A percentile compares a stretch with the other conserved stretches of the same genome.
phyloP scores from a whole-genome alignment of 2,113 vertebrate genomes.

The Ochotona princeps region DNA sequence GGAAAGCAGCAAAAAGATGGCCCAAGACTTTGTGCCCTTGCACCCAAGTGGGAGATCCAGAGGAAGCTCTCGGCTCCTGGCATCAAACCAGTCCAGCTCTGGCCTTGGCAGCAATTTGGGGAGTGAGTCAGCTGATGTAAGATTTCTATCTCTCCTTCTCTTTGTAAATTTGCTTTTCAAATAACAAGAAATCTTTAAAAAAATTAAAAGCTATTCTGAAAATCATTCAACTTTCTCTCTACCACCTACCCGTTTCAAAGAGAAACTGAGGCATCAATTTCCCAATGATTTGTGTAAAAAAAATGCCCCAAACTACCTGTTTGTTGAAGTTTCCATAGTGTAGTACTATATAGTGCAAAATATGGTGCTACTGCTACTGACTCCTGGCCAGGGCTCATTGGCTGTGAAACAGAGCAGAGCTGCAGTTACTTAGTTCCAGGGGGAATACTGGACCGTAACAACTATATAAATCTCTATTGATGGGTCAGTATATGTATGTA shows the following conservation, averaged over 20 bases:
- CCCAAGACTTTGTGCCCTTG: no score
- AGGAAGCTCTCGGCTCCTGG: no score
- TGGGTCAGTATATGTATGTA: neutral
- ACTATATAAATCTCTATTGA: neutral
- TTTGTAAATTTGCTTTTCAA: no score
- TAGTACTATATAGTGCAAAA: no score
- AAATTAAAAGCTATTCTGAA: neutral
- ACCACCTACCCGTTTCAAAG: neutral
- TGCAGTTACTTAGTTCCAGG: neutral
- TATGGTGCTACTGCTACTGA: neutral
- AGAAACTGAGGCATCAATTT: neutral
- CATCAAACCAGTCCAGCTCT: no score
- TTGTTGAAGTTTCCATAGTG: constrained; percentile 9
- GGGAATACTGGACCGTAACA: neutral
- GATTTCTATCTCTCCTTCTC: no score
- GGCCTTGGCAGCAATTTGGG: no score
- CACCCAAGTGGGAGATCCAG: no score
- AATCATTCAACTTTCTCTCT: neutral
- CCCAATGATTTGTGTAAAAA: neutral
- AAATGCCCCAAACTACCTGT: neutral
- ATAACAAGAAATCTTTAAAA: no score
- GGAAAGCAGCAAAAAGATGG: no score
- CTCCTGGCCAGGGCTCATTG: neutral
- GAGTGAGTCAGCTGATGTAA: no score
- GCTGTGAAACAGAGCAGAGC: neutral